Conservation (phyloP, 2,797 vertebrate genomes). For the Smutsia temminckii region DNA sequence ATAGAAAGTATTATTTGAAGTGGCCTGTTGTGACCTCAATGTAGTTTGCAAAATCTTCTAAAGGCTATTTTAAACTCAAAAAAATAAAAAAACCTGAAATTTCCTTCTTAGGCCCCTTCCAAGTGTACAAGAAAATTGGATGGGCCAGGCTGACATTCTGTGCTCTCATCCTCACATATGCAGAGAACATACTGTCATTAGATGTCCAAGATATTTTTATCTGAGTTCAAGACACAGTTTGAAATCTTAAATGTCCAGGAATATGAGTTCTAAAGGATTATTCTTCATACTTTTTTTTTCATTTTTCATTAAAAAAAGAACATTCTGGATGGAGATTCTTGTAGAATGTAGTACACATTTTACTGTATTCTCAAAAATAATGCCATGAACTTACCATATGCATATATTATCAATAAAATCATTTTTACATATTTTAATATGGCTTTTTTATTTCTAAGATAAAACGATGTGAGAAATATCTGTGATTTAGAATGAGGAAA, state of each 20-base stretch:
- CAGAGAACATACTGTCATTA: background rate
- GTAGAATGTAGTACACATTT: background rate
- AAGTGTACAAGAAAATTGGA: background rate
- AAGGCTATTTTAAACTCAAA: background rate
- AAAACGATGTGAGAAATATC: background rate
- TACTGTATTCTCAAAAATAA: background rate
- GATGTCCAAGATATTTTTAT: background rate
- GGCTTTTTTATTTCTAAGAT: background rate
- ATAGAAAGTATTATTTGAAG: background rate
- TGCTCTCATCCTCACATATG: background rate
- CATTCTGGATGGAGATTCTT: background rate
- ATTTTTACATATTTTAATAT: background rate
- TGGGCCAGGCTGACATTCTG: background rate
- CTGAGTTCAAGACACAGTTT: background rate
- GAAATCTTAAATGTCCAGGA: background rate
- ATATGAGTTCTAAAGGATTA: background rate
- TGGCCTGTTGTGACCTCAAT: background rate
- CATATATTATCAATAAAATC: background rate
- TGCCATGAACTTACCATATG: background rate
- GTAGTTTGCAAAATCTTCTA: conserved; percentile 14
- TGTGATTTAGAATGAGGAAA: background rate
- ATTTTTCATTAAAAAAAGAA: background rate
- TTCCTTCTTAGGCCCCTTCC: background rate
- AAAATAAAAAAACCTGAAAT: background rate
- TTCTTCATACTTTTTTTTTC: background rate